Evolutionary conservation across 2,888 invertebrate genomes (phyloP).

Genomic region (Taenaris catops): DNA sequence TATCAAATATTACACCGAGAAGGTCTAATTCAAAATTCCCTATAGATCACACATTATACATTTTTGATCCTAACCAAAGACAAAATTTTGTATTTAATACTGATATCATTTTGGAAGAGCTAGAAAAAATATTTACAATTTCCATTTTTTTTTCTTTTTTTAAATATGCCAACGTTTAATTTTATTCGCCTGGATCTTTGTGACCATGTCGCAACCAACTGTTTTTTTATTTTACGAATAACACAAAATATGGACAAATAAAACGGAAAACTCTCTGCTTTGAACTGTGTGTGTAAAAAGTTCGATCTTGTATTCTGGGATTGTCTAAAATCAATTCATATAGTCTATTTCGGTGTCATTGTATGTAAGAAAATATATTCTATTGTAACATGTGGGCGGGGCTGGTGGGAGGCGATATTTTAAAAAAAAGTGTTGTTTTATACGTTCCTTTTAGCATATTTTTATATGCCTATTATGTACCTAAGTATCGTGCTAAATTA

Average conservation of each 20-base stretch:
- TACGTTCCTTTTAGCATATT: no score
- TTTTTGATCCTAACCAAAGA: conserved; percentile 78
- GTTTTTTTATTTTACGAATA: conserved; percentile 40
- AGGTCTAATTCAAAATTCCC: conserved; percentile 62
- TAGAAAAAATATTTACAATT: conserved; percentile 78
- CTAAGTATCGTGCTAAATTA: no score
- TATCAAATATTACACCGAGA: conserved; percentile 55
- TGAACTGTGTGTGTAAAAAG: conserved; percentile 72
- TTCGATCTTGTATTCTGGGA: conserved; percentile 79
- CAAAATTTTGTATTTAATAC: conserved; percentile 79
- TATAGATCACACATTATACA: conserved; percentile 77
- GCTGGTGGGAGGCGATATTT: conserved; percentile 33
- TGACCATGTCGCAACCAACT: conserved; percentile 75
- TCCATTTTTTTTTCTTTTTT: conserved; percentile 43
- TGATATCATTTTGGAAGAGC: conserved; percentile 80
- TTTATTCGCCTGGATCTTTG: conserved; percentile 69
- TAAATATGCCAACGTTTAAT: conserved; percentile 61
- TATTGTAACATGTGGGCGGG: conserved; percentile 65
- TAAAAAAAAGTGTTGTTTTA: no score
- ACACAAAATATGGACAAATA: conserved; percentile 41
- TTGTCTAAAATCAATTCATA: conserved; percentile 73
- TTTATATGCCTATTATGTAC: no score
- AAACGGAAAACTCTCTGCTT: conserved; percentile 42
- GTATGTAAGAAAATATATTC: conserved; percentile 75
- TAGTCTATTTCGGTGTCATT: conserved; percentile 68